Conservation (phyloP, 2,888 invertebrate species). For the Rotaria macrura region DNA sequence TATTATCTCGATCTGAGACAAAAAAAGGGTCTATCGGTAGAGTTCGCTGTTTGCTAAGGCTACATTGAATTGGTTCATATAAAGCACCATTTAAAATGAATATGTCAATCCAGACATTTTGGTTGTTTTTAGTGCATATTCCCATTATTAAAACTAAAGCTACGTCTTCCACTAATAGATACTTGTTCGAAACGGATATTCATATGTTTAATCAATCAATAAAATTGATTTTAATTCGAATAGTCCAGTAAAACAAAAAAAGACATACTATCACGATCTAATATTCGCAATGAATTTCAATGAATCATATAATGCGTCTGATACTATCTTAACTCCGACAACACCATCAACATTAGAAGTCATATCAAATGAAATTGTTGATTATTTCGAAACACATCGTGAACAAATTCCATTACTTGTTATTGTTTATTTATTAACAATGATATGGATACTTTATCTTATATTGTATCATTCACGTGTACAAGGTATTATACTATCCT, state of each 20-base stretch:
- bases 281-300: neutral
- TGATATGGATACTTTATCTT: neutral
- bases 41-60: neutral
- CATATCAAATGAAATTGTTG: neutral
- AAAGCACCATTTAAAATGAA: neutral
- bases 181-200: neutral
- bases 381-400: neutral
- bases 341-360: neutral
- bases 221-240: too few species aligned
- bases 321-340: neutral
- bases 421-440: slow-evolving; percentile 1
- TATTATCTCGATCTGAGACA: too few species aligned
- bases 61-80: neutral
- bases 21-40: neutral
- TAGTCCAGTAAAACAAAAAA: neutral
- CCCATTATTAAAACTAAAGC: neutral
- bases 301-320: neutral
- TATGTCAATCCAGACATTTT: neutral
- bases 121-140: neutral
- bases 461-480: slow-evolving; percentile 18
- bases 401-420: slow-evolving; percentile 2
- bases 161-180: neutral
- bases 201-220: too few species aligned
- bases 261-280: neutral
- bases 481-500: neutral